These are phyloP conservation scores for Oophaga pumilio DNA, from an alignment of 2,113 vertebrate species.

Conservation along the genomic window DNA sequence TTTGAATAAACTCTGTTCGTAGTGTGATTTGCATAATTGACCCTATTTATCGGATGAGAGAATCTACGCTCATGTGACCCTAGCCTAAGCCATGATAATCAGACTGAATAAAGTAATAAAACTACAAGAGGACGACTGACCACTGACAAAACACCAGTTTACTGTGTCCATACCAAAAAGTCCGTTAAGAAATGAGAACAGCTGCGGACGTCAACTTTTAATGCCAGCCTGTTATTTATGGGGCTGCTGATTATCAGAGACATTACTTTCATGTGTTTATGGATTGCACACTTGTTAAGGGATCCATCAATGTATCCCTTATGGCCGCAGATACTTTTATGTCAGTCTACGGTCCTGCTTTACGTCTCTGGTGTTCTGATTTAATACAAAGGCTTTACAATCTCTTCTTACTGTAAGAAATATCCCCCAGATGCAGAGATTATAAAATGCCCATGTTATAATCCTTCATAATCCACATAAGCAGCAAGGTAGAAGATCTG, in stretches of 20 bases:
- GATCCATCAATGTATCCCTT: neutral
- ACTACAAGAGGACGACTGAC: neutral
- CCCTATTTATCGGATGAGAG: no score
- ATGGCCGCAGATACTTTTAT: neutral
- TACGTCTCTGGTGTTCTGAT: neutral
- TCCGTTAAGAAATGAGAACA: conserved; percentile 2
- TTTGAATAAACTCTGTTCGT: no score
- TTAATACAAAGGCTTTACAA: neutral
- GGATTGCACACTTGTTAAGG: conserved; percentile 14
- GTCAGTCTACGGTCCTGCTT: neutral
- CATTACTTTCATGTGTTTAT: conserved; percentile 28
- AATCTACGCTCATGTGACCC: no score
- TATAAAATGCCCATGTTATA: conserved; percentile 1
- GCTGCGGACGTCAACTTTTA: conserved; percentile 20
- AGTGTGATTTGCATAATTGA: no score
- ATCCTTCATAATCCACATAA: conserved; percentile 12
- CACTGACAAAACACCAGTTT: no score
- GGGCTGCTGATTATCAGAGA: neutral
- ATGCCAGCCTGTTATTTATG: conserved; percentile 41
- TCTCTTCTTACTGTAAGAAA: conserved; percentile 25
- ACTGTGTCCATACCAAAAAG: neutral
- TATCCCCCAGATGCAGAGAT: conserved; percentile 27
- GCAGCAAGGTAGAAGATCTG: neutral
- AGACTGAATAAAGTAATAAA: neutral
- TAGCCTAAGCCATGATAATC: no score